Conservation (phyloP, 2,797 vertebrate species). For the Heteromormyrus szaboi region DNA sequence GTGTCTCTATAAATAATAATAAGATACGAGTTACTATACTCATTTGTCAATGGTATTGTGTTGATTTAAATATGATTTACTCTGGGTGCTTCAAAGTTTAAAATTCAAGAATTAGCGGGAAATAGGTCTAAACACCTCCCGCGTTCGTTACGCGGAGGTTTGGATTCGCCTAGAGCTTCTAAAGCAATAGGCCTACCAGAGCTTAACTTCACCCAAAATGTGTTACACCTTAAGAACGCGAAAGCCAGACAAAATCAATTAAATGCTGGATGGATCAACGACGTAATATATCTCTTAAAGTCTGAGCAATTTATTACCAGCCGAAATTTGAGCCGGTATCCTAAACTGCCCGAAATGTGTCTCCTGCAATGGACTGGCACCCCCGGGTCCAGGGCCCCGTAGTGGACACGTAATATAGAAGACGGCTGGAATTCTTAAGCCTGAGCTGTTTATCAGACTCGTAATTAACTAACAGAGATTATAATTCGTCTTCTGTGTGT, state of each 20-base stretch:
- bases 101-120: neutral
- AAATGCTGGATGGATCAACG: neutral
- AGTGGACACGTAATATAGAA: neutral
- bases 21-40: neutral
- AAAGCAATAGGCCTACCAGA: neutral
- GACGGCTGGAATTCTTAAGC: neutral
- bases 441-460: neutral
- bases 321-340: neutral
- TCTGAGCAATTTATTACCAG: neutral
- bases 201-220: neutral
- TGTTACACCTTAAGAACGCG: neutral
- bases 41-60: neutral
- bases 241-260: neutral
- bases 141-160: neutral
- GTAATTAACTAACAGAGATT: neutral
- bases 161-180: neutral
- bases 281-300: neutral
- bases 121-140: neutral
- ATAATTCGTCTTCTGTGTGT: neutral
- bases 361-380: neutral
- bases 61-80: neutral
- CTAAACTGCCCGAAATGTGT: neutral
- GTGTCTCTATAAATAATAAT: neutral
- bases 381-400: neutral
- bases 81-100: neutral